phyloP scores from a whole-genome alignment of 2,113 vertebrate species.

The Odobenus rosmarus region DNA sequence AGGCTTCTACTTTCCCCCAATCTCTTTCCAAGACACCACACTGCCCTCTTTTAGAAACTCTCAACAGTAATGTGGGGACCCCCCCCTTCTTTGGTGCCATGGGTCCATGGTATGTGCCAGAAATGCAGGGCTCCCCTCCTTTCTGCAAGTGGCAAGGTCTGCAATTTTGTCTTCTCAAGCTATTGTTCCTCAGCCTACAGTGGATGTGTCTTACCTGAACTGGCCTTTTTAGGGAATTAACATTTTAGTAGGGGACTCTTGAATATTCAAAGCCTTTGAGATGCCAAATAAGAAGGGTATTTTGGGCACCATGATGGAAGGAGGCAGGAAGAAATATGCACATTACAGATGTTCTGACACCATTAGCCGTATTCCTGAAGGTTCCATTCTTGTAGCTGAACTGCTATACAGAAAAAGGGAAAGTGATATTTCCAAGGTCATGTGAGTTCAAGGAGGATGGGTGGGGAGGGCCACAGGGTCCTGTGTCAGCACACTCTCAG shows the following conservation, averaged over 20 bases:
- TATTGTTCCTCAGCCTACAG: neutral
- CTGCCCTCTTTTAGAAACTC: neutral
- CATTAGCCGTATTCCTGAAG: neutral
- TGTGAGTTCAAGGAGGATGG: neutral
- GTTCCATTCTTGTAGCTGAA: neutral
- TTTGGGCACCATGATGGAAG: neutral
- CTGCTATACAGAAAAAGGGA: constrained; percentile 5
- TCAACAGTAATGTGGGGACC: neutral
- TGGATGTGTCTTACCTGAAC: neutral
- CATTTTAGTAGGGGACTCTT: constrained; percentile 19
- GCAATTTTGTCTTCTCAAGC: neutral
- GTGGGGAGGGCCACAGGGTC: neutral
- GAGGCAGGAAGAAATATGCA: neutral
- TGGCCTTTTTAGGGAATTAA: neutral
- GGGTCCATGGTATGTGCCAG: neutral
- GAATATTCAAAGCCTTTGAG: constrained; percentile 23
- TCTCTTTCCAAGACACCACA: neutral
- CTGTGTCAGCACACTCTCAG: neutral
- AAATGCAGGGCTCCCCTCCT: neutral
- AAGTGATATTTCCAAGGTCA: constrained; percentile 9
- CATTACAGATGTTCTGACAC: neutral
- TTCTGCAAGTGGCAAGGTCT: neutral
- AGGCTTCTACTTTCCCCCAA: neutral
- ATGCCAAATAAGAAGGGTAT: neutral
- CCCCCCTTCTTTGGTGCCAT: neutral